phyloP scores from a whole-genome alignment of 2,888 invertebrate genomes.

The Hirtodrosophila histrioides region DNA sequence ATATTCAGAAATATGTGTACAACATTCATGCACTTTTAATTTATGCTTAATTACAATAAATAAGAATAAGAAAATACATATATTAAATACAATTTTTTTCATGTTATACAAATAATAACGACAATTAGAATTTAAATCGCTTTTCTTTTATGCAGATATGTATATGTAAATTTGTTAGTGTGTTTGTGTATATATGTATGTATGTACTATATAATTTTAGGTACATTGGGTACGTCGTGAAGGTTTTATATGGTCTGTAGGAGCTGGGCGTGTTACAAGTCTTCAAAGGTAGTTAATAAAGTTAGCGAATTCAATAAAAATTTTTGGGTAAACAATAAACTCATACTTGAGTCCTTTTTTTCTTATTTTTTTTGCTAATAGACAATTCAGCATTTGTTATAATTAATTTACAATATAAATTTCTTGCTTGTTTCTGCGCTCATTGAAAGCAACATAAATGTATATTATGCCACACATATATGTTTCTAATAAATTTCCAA shows the following conservation, averaged over 20 bases:
- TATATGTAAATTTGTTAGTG: conserved; percentile 28
- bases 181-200: conserved; percentile 30
- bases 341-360: conserved; percentile 2
- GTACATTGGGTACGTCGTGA: conserved; percentile 71
- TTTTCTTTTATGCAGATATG: conserved; percentile 36
- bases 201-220: conserved; percentile 50
- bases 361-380: conserved; percentile 33
- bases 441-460: conserved; percentile 13
- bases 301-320: conserved; percentile 10
- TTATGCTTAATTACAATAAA: conserved; percentile 71
- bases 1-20: conserved; percentile 8
- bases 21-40: conserved; percentile 38
- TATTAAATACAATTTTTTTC: conserved; percentile 48
- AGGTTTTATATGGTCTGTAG: conserved; percentile 50
- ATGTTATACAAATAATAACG: conserved; percentile 57
- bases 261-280: conserved; percentile 31
- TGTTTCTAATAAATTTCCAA: conserved; percentile 38
- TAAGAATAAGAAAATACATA: conserved; percentile 68
- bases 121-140: conserved; percentile 50
- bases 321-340: conserved; percentile 12
- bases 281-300: conserved; percentile 27
- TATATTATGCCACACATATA: no score
- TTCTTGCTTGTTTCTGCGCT: conserved; percentile 5
- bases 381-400: conserved; percentile 38
- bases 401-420: conserved; percentile 40